These are phyloP conservation scores for Acanthoscelides obtectus DNA, from an alignment of 2,888 invertebrate genomes.

Conservation along the genomic window DNA sequence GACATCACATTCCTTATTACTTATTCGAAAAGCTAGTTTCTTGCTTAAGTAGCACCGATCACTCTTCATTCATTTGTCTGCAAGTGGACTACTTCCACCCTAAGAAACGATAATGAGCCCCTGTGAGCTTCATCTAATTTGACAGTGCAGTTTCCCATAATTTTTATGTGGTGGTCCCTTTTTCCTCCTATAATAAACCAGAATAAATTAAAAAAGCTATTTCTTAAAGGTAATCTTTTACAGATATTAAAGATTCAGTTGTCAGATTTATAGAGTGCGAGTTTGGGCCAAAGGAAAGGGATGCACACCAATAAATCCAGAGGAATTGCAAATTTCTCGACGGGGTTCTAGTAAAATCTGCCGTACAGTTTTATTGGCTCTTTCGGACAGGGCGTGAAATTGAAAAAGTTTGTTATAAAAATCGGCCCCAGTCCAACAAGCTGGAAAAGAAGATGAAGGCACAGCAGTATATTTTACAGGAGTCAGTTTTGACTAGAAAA, in stretches of 20 bases:
- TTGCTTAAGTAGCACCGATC: no score
- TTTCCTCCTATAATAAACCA: not conserved
- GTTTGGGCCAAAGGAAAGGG: not conserved
- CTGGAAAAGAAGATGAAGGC: not conserved
- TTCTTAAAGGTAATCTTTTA: constrained; percentile 18
- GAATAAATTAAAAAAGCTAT: not conserved
- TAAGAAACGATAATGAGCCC: no score
- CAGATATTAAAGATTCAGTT: constrained; percentile 41
- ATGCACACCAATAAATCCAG: not conserved
- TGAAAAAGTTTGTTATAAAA: constrained; percentile 46
- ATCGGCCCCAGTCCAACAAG: constrained; percentile 8
- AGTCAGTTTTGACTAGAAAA: not conserved
- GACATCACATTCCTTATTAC: no score
- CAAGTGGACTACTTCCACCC: no score
- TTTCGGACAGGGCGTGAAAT: constrained; percentile 45
- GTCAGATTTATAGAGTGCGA: constrained; percentile 38
- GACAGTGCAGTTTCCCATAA: no score
- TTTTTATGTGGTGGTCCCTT: no score
- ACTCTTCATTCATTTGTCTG: no score
- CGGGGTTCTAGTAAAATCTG: constrained; percentile 19
- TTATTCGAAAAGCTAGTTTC: no score
- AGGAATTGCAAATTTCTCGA: not conserved
- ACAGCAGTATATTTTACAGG: not conserved
- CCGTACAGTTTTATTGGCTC: constrained; percentile 44
- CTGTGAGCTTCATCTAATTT: no score